Base-by-base conservation (phyloP, 1,140 invertebrate species). In the Cephus cinctus region DNA sequence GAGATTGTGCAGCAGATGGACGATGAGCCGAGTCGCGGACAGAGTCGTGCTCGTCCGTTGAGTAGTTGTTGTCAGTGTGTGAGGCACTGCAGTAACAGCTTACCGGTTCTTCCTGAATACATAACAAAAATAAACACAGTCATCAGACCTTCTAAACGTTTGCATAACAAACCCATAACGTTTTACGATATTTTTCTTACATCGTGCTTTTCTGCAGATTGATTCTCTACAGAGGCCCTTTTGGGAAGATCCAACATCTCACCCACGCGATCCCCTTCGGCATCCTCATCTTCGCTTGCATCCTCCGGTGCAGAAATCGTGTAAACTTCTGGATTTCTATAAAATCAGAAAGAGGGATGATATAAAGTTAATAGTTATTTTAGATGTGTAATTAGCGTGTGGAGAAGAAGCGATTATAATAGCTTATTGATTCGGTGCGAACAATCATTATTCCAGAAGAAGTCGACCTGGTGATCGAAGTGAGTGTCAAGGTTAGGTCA, bases 61-160 rank as follows among this genome's bases (percentile, higher is more conserved):
- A 85, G 57, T 78, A 80, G 59, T 83, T 83, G 61, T 84, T 84
- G 54, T 84, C 82, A 12, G 82, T 84, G 52, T 85, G 83, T 32
- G 83, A 84, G 19, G 83, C 83, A 62, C 81, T 83, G 57, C 83
- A 84, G 61, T 86, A 86, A 58, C 84, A 86, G 65, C 84, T 86
- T 8, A 81, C 80, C 32, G 77, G 78, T 64, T 83, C 81, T 50
- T 77, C 75, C 73, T 77, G 42, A 48, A 45, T n/a, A n/a, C n/a
- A 42, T 43, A 5, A 36, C 51, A 44, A 3, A 43, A 49, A 20
- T 25, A 56, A 61, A 50, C 45, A 54, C 47, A 47, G 41, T 40
- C 5, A 22, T n/a, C 14, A 5, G 20, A 18, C 12, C 5, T 16
- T 40, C n/a, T 18, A 5, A 16, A 5, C n/a, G 20, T 16, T 5